Base-by-base conservation (phyloP, 2,797 vertebrate genomes). In the Dendrocincla fuliginosa region DNA sequence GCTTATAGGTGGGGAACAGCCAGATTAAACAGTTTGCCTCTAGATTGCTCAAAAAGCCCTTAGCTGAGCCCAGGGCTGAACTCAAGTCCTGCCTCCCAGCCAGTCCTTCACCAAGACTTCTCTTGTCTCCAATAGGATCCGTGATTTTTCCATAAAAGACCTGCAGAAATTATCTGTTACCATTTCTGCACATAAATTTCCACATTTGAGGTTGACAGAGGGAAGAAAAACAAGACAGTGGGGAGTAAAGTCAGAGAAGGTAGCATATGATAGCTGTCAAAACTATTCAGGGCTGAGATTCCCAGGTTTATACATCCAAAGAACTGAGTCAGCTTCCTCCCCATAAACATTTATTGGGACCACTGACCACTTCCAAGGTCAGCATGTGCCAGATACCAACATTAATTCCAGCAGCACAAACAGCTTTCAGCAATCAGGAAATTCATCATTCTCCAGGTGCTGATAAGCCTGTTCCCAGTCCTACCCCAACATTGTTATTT, bases 401-500 rank as follows among this genome's bases (percentile, higher is more conserved):
- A 83, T 73, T 39, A 68, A 64, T 77, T 86, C 60, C 68, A 86
- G 60, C 27, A 84, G 65, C 52, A 93, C 64, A 70, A 78, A 52
- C 73, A 90, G 77, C 80, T 91, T 92, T 81, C 39, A 95, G 47
- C 63, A 46, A 53, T 78, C 59, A 27, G 28, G n/a, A 79, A 86
- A 94, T 79, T 78, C 25, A 92, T 85, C 60, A 78, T 84, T 82
- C 84, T 87, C 74, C 70, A 90, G 80, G 83, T 91, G 84, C 83
- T 88, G 76, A 91, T 92, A 93, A 90, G 70, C 50, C 33, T 67
- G 30, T 46, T 95, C 44, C 79, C 76, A 93, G 46, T 30, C 27
- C 24, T 64, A 47, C 33, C 64, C 53, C 41, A 46, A 75, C 65
- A 78, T 59, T 71, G 49, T 90, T 93, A 84, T 78, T 92, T 86